Percentiles rank a stretch among this genome's conserved stretches.
These are phyloP conservation scores for Oscarella lobularis DNA, from an alignment of 37 sponge, comb jelly and placozoan genomes.

Conservation along the genomic window DNA sequence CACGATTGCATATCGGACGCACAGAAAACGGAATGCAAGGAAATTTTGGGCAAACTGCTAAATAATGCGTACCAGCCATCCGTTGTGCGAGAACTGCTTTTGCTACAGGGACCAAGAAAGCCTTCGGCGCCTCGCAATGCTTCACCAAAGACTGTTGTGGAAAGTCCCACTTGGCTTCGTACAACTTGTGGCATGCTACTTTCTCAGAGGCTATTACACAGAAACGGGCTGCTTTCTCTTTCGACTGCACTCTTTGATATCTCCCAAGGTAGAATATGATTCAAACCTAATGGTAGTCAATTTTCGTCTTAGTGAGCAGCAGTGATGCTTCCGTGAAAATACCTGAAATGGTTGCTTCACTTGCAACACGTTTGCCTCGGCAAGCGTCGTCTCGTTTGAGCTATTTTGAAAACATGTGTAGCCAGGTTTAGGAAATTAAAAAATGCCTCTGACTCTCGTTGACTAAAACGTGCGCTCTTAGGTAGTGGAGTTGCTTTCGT, in stretches of 20 bases:
- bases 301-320: no score
- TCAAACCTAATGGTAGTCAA: no score
- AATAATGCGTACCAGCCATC: neutral
- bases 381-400: no score
- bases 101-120: neutral
- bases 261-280: slow-evolving; percentile 4
- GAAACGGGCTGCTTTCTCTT: slow-evolving; percentile 42
- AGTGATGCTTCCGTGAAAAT: no score
- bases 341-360: no score
- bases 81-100: neutral
- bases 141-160: neutral
- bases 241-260: slow-evolving; percentile 28
- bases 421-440: no score
- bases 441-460: no score
- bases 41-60: neutral
- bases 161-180: slow-evolving; percentile 34
- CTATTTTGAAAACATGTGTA: no score
- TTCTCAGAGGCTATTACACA: slow-evolving; percentile 42
- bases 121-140: neutral
- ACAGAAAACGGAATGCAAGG: neutral
- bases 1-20: no score
- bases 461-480: no score
- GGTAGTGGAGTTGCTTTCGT: no score
- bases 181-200: slow-evolving; percentile 50
- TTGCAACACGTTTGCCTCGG: no score